phyloP scores from a whole-genome alignment of 1,140 invertebrate species.

The Drosophila bocki region DNA sequence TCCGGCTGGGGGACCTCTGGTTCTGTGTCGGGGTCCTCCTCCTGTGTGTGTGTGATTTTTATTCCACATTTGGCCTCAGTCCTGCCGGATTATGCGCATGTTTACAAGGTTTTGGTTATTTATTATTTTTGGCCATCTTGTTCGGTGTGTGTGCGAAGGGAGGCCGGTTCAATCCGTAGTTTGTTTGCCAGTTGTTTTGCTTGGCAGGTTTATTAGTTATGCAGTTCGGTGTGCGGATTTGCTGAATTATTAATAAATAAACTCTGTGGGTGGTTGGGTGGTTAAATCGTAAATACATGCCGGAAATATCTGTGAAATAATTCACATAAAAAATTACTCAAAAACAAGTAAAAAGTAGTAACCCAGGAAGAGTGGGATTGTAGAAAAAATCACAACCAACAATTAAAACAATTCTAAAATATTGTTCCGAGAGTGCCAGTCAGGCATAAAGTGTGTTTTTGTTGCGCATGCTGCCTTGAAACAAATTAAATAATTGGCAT shows the following conservation, averaged over 20 bases:
- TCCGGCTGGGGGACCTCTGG: slow-evolving; percentile 10
- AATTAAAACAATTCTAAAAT: slow-evolving; percentile 8
- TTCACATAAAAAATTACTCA: not conserved
- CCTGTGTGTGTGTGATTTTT: slow-evolving; percentile 31
- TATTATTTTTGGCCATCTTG: slow-evolving; percentile 69
- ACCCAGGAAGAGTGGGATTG: too few relatives aligned
- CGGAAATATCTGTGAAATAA: slow-evolving; percentile 1
- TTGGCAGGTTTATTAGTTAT: slow-evolving; percentile 80
- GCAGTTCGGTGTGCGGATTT: slow-evolving; percentile 58
- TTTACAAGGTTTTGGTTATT: slow-evolving; percentile 80
- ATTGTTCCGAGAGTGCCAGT: slow-evolving; percentile 18
- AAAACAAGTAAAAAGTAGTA: not conserved
- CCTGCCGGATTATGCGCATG: slow-evolving; percentile 75
- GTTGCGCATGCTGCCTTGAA: slow-evolving; percentile 28
- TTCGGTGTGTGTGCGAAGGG: slow-evolving; percentile 15
- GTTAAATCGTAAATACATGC: slow-evolving; percentile 11
- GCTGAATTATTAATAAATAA: slow-evolving; percentile 76
- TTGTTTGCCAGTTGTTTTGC: slow-evolving; percentile 40
- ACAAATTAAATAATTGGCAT: slow-evolving; percentile 84
- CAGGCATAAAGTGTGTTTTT: slow-evolving; percentile 24
- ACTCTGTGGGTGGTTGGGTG: slow-evolving; percentile 17
- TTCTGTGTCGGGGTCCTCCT: not conserved
- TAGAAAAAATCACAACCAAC: not conserved
- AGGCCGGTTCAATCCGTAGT: slow-evolving; percentile 12
- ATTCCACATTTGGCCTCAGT: slow-evolving; percentile 14